phyloP scores from a whole-genome alignment of 1,140 invertebrate genomes.

The Episyrphus balteatus region DNA sequence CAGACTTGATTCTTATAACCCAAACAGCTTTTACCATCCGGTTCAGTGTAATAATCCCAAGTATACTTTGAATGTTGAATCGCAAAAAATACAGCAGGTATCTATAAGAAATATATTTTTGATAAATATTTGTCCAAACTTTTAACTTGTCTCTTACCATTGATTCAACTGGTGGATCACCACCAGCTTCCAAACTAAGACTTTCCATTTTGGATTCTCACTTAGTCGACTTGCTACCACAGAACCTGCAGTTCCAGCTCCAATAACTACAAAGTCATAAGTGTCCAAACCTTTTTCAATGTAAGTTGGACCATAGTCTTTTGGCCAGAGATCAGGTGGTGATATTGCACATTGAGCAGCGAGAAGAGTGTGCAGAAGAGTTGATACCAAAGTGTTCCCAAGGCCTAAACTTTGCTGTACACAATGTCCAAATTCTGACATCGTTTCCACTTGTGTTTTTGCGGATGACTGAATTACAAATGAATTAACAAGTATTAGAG shows the following conservation, averaged over 20 bases:
- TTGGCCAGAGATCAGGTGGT: constrained; percentile 40
- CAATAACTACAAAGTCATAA: constrained; percentile 26
- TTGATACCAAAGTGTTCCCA: constrained; percentile 37
- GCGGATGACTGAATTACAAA: too few relatives aligned
- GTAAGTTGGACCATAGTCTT: constrained; percentile 41
- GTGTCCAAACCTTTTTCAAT: constrained; percentile 21
- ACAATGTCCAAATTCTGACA: too few relatives aligned
- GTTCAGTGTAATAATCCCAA: constrained; percentile 10
- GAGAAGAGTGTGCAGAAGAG: constrained; percentile 42
- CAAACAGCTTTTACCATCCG: constrained; percentile 2
- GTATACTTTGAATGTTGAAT: constrained; percentile 3
- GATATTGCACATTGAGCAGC: constrained; percentile 44
- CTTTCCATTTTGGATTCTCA: constrained; percentile 36
- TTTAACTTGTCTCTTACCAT: constrained; percentile 23
- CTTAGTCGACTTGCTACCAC: constrained; percentile 43
- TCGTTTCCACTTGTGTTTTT: too few relatives aligned
- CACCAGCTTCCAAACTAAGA: constrained; percentile 51
- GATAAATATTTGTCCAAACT: not conserved
- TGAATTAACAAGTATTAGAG: too few relatives aligned
- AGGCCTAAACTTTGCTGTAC: constrained; percentile 11
- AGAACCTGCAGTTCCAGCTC: constrained; percentile 54
- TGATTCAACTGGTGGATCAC: constrained; percentile 37
- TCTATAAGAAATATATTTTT: not conserved
- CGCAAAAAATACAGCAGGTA: not conserved
- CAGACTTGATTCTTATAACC: constrained; percentile 28